Evolutionary conservation across 2,113 vertebrate genomes (phyloP).

Genomic region (Turdus rufiventris): DNA sequence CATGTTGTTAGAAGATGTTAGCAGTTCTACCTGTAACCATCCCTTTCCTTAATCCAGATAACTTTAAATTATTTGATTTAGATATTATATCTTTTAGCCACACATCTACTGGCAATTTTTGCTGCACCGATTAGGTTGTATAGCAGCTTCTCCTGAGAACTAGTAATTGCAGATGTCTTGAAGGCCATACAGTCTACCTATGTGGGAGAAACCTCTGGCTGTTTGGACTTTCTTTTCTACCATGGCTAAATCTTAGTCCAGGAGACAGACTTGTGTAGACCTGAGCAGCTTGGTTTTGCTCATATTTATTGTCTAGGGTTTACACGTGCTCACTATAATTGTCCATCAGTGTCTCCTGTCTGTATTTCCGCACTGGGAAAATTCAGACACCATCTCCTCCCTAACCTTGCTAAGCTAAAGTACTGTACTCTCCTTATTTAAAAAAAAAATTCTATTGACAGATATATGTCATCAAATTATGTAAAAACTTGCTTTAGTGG

Average conservation of each 20-base stretch:
- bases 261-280: not conserved
- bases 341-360: not conserved
- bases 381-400: not conserved
- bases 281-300: not conserved
- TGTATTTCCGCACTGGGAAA: not conserved
- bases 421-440: not conserved
- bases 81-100: not conserved
- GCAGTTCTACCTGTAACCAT: not conserved
- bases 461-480: not conserved
- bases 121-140: not conserved
- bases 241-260: not conserved
- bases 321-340: fast-evolving
- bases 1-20: not conserved
- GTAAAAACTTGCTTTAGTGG: not conserved
- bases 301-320: not conserved
- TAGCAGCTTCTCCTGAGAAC: not conserved
- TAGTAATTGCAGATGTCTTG: not conserved
- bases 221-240: not conserved
- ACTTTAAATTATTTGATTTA: not conserved
- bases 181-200: not conserved
- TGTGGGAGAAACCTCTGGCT: not conserved
- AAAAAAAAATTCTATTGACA: not conserved
- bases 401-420: not conserved
- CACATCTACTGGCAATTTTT: not conserved
- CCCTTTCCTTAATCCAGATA: not conserved